Evolutionary conservation across 2,113 vertebrate species (phyloP).

Genomic region (Spheniscus mendiculus): DNA sequence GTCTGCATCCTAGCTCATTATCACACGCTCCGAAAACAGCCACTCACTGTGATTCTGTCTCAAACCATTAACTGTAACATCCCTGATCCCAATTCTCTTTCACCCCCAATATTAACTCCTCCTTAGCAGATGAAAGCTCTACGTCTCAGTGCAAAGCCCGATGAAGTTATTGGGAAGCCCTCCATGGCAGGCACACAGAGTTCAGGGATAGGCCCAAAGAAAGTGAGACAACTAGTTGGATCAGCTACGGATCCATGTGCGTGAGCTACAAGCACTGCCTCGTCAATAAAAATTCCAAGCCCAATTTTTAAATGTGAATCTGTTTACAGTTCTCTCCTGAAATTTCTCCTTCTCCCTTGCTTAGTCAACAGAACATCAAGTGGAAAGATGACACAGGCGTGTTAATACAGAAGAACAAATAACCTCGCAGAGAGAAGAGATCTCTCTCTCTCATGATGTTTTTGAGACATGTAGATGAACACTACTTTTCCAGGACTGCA

Average conservation of each 20-base stretch:
- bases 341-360: neutral
- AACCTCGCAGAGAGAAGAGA: neutral
- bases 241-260: fast-evolving
- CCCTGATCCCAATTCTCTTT: neutral
- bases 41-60: neutral
- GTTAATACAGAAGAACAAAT: neutral
- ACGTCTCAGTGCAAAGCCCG: neutral
- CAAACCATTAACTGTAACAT: neutral
- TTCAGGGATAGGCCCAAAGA: neutral
- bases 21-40: neutral
- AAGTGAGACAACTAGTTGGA: too few relatives aligned
- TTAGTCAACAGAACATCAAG: neutral
- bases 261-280: neutral
- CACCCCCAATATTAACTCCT: too few relatives aligned
- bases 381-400: neutral
- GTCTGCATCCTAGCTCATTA: slow-evolving; percentile 38
- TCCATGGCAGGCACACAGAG: neutral
- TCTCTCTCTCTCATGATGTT: fast-evolving
- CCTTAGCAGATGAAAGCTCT: too few relatives aligned
- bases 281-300: neutral
- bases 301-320: neutral
- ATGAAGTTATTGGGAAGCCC: neutral
- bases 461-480: fast-evolving
- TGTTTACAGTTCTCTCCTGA: neutral
- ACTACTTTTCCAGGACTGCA: neutral